These are phyloP conservation scores for Oncorhynchus keta DNA, from an alignment of 2,113 vertebrate genomes.

Conservation along the genomic window DNA sequence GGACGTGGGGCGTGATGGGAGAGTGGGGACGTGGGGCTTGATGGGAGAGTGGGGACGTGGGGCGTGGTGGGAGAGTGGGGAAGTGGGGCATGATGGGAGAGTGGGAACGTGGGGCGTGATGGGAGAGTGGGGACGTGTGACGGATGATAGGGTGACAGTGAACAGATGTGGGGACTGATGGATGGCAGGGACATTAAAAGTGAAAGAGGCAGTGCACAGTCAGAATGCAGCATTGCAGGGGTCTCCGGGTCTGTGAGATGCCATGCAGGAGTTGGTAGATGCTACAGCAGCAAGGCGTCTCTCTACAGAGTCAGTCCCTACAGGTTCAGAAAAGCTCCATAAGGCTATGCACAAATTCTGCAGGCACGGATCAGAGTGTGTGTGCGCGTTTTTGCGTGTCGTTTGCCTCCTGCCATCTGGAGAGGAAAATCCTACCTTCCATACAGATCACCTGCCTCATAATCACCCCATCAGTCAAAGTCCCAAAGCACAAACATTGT, in stretches of 20 bases:
- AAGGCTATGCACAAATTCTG: slow-evolving; percentile 23
- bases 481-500: slow-evolving; percentile 13
- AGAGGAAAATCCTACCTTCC: slow-evolving; percentile 30
- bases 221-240: slow-evolving; percentile 22
- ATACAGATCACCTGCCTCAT: slow-evolving; percentile 38
- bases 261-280: too few relatives aligned
- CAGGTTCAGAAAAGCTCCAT: neutral
- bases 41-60: too few relatives aligned
- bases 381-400: neutral
- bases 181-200: slow-evolving; percentile 64
- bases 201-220: slow-evolving; percentile 38
- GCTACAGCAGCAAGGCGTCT: too few relatives aligned
- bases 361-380: neutral
- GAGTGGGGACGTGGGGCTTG: too few relatives aligned
- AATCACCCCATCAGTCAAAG: slow-evolving; percentile 50
- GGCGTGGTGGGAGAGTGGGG: too few relatives aligned
- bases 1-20: too few relatives aligned
- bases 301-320: too few relatives aligned
- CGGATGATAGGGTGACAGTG: slow-evolving; percentile 58
- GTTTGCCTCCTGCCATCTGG: slow-evolving; percentile 35
- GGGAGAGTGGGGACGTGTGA: slow-evolving; percentile 15
- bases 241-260: neutral
- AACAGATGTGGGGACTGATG: slow-evolving; percentile 70
- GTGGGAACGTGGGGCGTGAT: slow-evolving; percentile 4
- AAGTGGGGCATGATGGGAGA: neutral